A percentile compares a stretch with the other conserved stretches of the same genome.
phyloP scores from a whole-genome alignment of 2,113 vertebrate genomes.

The Ophthalmolycus amberensis region DNA sequence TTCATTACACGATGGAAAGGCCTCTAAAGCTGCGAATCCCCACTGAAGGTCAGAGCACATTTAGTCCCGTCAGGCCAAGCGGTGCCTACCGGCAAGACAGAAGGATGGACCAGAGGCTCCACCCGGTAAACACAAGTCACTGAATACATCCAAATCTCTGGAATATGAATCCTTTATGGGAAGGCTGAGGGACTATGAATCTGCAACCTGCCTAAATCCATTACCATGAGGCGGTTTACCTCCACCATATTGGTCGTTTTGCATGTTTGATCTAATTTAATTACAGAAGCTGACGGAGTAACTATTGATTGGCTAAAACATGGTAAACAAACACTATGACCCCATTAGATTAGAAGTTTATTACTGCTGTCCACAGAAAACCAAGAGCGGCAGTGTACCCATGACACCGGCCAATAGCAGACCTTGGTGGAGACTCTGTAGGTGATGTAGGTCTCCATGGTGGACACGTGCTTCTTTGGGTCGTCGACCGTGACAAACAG shows the following conservation, averaged over 20 bases:
- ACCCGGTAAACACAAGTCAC: not conserved
- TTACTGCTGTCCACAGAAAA: not conserved
- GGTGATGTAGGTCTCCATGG: slow-evolving; percentile 99
- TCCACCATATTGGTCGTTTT: not conserved
- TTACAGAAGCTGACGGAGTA: not conserved
- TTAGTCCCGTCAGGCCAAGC: not conserved
- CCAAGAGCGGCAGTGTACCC: not conserved
- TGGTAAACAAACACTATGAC: not conserved
- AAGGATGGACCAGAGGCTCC: not conserved
- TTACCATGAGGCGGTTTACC: not conserved
- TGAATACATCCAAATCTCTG: not conserved
- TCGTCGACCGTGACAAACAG: slow-evolving; percentile 98
- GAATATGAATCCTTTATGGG: not conserved
- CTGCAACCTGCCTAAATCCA: not conserved
- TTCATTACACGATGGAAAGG: slow-evolving; percentile 8
- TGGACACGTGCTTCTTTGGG: slow-evolving; percentile 97
- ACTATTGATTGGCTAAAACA: not conserved
- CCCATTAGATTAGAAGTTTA: not conserved
- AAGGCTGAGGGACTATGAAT: not conserved
- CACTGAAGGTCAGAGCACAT: slow-evolving; percentile 4
- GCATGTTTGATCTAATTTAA: not conserved
- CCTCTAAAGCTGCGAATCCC: not conserved
- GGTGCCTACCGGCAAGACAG: not conserved
- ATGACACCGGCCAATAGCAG: slow-evolving; percentile 40
- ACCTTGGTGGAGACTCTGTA: slow-evolving; percentile 98